Percentiles rank a stretch among this genome's conserved stretches.
Evolutionary conservation across 2,888 invertebrate species (phyloP).

Genomic region (Blomia tropicalis): DNA sequence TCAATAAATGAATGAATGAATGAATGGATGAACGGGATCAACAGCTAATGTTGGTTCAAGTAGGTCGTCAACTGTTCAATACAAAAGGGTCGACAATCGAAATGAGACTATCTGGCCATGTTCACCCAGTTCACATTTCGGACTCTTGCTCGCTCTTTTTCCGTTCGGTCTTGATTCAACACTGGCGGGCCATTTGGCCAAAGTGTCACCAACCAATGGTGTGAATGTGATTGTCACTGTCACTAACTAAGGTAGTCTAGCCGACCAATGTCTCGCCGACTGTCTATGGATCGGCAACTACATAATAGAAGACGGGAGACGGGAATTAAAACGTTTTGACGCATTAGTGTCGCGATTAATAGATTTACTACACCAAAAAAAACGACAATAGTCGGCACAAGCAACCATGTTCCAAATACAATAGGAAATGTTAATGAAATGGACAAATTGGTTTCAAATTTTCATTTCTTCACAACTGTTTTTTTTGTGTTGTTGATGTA

Average conservation of each 20-base stretch:
- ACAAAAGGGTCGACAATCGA: too few relatives aligned
- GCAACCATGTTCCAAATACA: background rate
- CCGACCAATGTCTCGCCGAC: background rate
- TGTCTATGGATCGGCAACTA: background rate
- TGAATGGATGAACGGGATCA: too few relatives aligned
- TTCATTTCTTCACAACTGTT: too few relatives aligned
- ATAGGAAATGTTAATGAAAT: slow-evolving; percentile 3
- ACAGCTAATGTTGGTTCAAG: too few relatives aligned
- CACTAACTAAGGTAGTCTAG: background rate
- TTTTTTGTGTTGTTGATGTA: too few relatives aligned
- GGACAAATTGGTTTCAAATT: slow-evolving; percentile 15
- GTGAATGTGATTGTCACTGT: too few relatives aligned
- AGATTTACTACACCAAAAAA: slow-evolving; percentile 6
- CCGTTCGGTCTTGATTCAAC: too few relatives aligned
- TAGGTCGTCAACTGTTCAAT: too few relatives aligned
- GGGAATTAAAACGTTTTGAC: background rate
- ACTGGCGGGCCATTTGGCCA: background rate
- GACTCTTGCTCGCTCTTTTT: too few relatives aligned
- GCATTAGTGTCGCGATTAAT: slow-evolving; percentile 14
- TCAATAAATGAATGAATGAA: too few relatives aligned
- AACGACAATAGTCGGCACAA: background rate
- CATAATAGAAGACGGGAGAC: background rate
- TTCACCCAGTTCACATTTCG: too few relatives aligned
- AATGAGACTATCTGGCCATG: too few relatives aligned
- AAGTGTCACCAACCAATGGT: background rate